Percentiles rank a stretch among this genome's conserved stretches.
phyloP scores from a whole-genome alignment of 2,888 invertebrate genomes.

The Panopea generosa region DNA sequence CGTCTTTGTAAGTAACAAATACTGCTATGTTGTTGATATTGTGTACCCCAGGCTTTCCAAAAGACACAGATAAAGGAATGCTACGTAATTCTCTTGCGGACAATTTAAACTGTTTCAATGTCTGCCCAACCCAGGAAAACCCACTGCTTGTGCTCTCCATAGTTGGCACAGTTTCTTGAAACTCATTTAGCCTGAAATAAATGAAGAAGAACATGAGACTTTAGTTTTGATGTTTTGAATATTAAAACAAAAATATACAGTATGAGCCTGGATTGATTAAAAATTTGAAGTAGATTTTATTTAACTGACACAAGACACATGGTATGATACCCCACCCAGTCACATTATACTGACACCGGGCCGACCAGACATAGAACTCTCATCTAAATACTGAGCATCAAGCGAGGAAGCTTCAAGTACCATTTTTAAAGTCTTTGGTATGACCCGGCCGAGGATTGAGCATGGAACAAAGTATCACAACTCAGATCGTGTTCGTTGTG shows the following conservation, averaged over 20 bases:
- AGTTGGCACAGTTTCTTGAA: constrained; percentile 41
- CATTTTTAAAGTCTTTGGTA: too few relatives aligned
- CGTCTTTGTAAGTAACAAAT: constrained; percentile 77
- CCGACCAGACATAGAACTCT: too few relatives aligned
- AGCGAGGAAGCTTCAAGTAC: too few relatives aligned
- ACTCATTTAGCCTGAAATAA: constrained; percentile 59
- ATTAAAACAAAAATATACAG: too few relatives aligned
- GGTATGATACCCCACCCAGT: too few relatives aligned
- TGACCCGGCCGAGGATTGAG: too few relatives aligned
- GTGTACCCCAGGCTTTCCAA: constrained; percentile 82
- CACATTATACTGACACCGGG: too few relatives aligned
- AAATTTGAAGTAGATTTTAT: too few relatives aligned
- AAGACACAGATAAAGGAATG: constrained; percentile 78
- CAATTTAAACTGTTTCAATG: constrained; percentile 75
- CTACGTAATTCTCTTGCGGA: constrained; percentile 71
- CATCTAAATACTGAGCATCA: too few relatives aligned
- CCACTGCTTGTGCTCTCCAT: constrained; percentile 42
- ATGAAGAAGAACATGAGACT: constrained; percentile 1
- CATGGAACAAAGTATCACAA: too few relatives aligned
- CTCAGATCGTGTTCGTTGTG: too few relatives aligned
- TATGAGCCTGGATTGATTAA: background rate
- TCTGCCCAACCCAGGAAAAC: constrained; percentile 83
- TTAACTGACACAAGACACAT: too few relatives aligned
- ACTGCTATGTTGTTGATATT: constrained; percentile 81
- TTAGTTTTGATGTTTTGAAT: background rate